A percentile compares a stretch with the other conserved stretches of the same genome.
Conservation (phyloP, 2,888 invertebrate genomes). For the Drymonia ruficornis region DNA sequence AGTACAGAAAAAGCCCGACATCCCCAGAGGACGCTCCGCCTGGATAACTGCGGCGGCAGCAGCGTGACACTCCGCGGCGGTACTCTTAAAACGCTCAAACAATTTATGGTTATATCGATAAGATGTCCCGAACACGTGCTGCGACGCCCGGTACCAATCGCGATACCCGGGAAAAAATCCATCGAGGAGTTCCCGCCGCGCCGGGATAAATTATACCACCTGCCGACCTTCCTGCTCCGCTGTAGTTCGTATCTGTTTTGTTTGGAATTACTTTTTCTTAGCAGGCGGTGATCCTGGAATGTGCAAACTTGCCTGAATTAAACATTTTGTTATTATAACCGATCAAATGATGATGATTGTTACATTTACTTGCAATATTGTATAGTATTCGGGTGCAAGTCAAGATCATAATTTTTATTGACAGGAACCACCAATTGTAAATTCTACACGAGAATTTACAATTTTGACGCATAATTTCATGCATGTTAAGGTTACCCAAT, state of each 20-base stretch:
- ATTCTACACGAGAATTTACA: too few relatives aligned
- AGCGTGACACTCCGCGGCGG: conserved; percentile 21
- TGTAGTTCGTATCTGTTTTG: conserved; percentile 4
- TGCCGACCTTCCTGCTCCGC: not conserved
- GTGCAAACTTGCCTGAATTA: too few relatives aligned
- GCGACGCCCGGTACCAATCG: conserved; percentile 35
- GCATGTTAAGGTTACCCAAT: not conserved
- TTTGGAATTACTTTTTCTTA: not conserved
- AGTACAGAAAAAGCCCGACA: conserved; percentile 6
- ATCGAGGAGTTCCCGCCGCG: conserved; percentile 22
- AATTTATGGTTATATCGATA: conserved; percentile 60
- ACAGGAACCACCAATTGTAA: too few relatives aligned
- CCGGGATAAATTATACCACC: conserved; percentile 30
- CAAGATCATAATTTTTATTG: too few relatives aligned
- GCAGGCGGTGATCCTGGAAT: too few relatives aligned
- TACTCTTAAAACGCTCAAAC: conserved; percentile 44
- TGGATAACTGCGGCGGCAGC: conserved; percentile 28
- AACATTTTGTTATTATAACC: too few relatives aligned
- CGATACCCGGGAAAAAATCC: conserved; percentile 34
- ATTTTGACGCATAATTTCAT: too few relatives aligned
- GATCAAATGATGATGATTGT: too few relatives aligned
- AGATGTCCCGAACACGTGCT: conserved; percentile 47
- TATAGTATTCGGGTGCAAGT: too few relatives aligned
- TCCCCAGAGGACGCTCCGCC: conserved; percentile 22
- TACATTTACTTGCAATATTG: too few relatives aligned